A percentile compares a stretch with the other conserved stretches of the same genome.
phyloP scores from a whole-genome alignment of 2,888 invertebrate species.

The Barypeithes pellucidus region DNA sequence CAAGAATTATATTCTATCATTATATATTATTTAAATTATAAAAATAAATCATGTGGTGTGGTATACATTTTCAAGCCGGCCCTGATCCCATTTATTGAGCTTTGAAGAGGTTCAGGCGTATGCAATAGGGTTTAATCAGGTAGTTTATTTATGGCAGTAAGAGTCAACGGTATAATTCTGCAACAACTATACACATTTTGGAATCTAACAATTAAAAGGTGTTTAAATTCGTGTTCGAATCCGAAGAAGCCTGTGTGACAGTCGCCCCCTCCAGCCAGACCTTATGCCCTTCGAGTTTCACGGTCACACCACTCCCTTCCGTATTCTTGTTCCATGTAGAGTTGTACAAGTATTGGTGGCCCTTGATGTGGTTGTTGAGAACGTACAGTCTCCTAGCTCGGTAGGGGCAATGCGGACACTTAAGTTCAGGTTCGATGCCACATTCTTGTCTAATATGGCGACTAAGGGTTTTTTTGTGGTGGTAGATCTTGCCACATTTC shows the following conservation, averaged over 20 bases:
- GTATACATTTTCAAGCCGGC: too few relatives aligned
- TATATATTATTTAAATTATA: too few relatives aligned
- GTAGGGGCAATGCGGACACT: slow-evolving; percentile 83
- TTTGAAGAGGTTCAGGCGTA: too few relatives aligned
- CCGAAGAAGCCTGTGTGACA: neutral
- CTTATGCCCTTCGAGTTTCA: neutral
- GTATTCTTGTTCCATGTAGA: slow-evolving; percentile 40
- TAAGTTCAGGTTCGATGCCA: slow-evolving; percentile 78
- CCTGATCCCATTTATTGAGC: too few relatives aligned
- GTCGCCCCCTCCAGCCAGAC: neutral
- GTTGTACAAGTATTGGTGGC: slow-evolving; percentile 61
- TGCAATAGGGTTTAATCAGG: too few relatives aligned
- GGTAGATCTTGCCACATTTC: slow-evolving; percentile 71
- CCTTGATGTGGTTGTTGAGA: slow-evolving; percentile 68
- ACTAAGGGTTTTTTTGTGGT: slow-evolving; percentile 71
- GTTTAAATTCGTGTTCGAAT: neutral
- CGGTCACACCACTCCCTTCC: neutral
- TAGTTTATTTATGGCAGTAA: too few relatives aligned
- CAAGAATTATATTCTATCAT: too few relatives aligned
- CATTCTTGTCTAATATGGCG: slow-evolving; percentile 73
- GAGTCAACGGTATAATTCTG: too few relatives aligned
- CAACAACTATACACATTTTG: too few relatives aligned
- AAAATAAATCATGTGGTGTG: too few relatives aligned
- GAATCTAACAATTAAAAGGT: slow-evolving; percentile 3
- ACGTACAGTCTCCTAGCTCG: slow-evolving; percentile 77